Evolutionary conservation across 2,888 invertebrate genomes (phyloP).

Genomic region (Heliconius sara): DNA sequence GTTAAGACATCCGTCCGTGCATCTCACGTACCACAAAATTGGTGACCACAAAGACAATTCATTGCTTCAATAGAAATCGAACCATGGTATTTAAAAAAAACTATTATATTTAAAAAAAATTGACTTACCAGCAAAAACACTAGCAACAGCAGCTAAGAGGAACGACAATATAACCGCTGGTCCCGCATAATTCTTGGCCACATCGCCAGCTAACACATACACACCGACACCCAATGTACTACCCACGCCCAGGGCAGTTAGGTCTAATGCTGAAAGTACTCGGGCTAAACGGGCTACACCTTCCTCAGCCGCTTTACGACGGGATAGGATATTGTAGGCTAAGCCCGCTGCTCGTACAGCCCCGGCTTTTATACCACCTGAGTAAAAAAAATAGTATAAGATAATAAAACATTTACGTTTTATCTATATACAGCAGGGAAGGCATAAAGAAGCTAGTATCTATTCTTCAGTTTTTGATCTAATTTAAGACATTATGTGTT

Average conservation of each 20-base stretch:
- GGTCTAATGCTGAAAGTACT: slow-evolving; percentile 91
- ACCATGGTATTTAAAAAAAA: too few species aligned
- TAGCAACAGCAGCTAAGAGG: slow-evolving; percentile 95
- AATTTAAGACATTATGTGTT: too few species aligned
- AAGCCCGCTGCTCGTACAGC: slow-evolving; percentile 64
- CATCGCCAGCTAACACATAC: slow-evolving; percentile 94
- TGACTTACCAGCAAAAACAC: slow-evolving; percentile 91
- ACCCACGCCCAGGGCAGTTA: slow-evolving; percentile 92
- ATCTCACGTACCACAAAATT: too few species aligned
- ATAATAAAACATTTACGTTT: background rate
- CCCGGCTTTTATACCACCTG: slow-evolving; percentile 76
- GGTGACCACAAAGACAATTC: too few species aligned
- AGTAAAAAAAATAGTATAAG: background rate
- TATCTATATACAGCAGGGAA: too few species aligned
- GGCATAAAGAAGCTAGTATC: too few species aligned
- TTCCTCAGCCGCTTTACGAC: slow-evolving; percentile 78
- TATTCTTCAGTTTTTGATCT: too few species aligned
- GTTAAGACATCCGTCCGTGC: too few species aligned
- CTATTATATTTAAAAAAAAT: background rate
- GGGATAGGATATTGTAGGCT: slow-evolving; percentile 71
- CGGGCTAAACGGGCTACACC: slow-evolving; percentile 84
- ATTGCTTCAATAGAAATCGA: background rate
- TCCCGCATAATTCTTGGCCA: slow-evolving; percentile 91
- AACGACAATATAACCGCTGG: slow-evolving; percentile 95
- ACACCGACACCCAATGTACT: slow-evolving; percentile 95